These are phyloP conservation scores for Elephantulus edwardii DNA, from an alignment of 2,113 vertebrate species.

Conservation along the genomic window DNA sequence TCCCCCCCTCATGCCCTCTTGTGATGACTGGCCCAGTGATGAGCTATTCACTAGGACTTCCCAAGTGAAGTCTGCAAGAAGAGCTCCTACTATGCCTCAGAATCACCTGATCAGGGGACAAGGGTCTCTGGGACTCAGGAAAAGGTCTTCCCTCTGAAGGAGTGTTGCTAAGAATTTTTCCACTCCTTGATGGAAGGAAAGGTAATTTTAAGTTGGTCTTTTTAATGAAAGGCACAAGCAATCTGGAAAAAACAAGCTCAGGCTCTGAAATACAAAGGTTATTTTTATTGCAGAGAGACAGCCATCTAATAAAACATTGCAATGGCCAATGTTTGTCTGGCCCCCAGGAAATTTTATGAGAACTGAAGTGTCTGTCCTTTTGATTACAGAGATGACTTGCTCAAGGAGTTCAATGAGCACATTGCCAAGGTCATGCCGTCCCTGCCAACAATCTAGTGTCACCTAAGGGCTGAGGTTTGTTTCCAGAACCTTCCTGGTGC, in stretches of 20 bases:
- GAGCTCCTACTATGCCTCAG: not conserved
- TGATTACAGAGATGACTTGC: not conserved
- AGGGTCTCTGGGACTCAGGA: not conserved
- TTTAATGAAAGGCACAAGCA: constrained; percentile 68
- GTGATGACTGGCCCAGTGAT: not conserved
- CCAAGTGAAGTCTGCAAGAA: not conserved
- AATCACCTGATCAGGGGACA: not conserved
- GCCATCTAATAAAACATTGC: constrained; percentile 70
- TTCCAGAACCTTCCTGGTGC: not conserved
- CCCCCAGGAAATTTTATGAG: constrained; percentile 41
- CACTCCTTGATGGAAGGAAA: constrained; percentile 66
- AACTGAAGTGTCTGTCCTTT: constrained; percentile 50
- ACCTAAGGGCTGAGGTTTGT: not conserved
- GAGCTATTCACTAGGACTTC: not conserved
- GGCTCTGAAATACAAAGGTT: constrained; percentile 52
- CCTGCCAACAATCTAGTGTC: constrained; percentile 21
- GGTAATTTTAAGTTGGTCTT: constrained; percentile 61
- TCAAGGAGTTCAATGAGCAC: not conserved
- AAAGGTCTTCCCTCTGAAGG: constrained; percentile 58
- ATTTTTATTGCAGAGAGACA: constrained; percentile 71
- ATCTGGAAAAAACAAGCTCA: constrained; percentile 74
- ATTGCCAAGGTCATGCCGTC: constrained; percentile 21
- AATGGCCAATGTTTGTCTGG: constrained; percentile 43
- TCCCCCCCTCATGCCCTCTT: not conserved
- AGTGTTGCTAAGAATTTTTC: constrained; percentile 69